These are phyloP conservation scores for Mesocentrotus franciscanus DNA, from an alignment of 53 echinoderm and acorn worm genomes.

Conservation along the genomic window DNA sequence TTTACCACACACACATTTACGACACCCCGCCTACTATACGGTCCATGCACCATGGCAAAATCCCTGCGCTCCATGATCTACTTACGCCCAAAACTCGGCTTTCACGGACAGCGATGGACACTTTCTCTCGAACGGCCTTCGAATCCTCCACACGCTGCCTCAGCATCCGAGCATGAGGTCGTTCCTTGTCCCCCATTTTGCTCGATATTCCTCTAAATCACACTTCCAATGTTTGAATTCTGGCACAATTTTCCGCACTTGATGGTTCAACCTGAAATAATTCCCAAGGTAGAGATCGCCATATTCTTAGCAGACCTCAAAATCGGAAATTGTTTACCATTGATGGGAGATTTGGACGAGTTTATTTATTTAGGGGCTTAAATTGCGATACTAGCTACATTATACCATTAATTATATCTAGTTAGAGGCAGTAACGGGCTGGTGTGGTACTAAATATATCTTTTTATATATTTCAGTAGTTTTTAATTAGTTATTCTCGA, in stretches of 20 bases:
- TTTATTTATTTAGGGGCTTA: slow-evolving; percentile 5
- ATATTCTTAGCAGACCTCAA: background rate
- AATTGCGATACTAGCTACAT: background rate
- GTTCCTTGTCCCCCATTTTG: slow-evolving; percentile 70
- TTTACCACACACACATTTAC: slow-evolving; percentile 14
- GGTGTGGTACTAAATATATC: too few species aligned
- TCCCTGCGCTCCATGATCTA: background rate
- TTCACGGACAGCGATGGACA: slow-evolving; percentile 90
- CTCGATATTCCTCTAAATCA: slow-evolving; percentile 44
- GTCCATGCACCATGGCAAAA: background rate
- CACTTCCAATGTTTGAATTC: slow-evolving; percentile 14
- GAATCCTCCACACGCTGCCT: slow-evolving; percentile 62
- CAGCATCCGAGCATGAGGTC: slow-evolving; percentile 80
- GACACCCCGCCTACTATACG: slow-evolving; percentile 9
- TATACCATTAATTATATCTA: background rate
- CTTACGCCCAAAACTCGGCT: slow-evolving; percentile 73
- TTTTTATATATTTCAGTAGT: background rate
- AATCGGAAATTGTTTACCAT: slow-evolving; percentile 57
- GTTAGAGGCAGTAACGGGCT: background rate
- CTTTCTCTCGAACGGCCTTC: slow-evolving; percentile 88
- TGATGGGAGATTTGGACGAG: background rate
- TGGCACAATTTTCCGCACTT: background rate
- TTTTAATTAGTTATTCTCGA: background rate
- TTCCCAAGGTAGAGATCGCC: background rate
- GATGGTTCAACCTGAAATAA: slow-evolving; percentile 45